Evolutionary conservation across 2,888 invertebrate species (phyloP).

Genomic region (Rhorus exstirpatorius): DNA sequence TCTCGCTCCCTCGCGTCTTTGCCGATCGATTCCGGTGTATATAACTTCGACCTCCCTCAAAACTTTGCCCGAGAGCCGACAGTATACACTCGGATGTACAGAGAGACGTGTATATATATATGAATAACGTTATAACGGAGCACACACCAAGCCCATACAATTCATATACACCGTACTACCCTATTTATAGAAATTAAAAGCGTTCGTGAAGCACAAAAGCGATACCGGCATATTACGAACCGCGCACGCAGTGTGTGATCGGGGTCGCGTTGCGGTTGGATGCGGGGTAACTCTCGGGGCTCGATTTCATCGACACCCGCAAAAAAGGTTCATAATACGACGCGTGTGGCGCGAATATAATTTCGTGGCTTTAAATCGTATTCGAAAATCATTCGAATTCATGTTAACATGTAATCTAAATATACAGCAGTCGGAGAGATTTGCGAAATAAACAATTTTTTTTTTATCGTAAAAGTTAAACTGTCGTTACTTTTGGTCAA

Average conservation of each 20-base stretch:
- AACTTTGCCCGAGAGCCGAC: constrained; percentile 25
- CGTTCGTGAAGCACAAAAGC: constrained; percentile 49
- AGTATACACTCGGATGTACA: neutral
- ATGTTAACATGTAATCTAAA: too few relatives aligned
- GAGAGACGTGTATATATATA: neutral
- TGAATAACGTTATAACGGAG: constrained; percentile 1
- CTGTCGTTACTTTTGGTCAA: too few relatives aligned
- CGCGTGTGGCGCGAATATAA: neutral
- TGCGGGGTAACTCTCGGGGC: neutral
- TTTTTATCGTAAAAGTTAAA: too few relatives aligned
- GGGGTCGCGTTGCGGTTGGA: constrained; percentile 46
- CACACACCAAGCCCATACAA: constrained; percentile 1
- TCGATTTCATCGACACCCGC: constrained; percentile 29
- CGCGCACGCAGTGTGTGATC: constrained; percentile 54
- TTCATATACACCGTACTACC: constrained; percentile 4
- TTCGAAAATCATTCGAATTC: neutral
- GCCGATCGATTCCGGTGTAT: constrained; percentile 51
- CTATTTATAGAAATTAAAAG: constrained; percentile 73
- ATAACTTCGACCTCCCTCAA: constrained; percentile 28
- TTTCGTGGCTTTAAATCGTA: neutral
- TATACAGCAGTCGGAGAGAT: too few relatives aligned
- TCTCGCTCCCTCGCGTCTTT: neutral
- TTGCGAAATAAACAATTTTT: too few relatives aligned
- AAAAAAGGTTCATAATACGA: neutral
- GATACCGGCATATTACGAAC: constrained; percentile 41